phyloP scores from a whole-genome alignment of 2,797 vertebrate genomes.

The Spea hammondii region DNA sequence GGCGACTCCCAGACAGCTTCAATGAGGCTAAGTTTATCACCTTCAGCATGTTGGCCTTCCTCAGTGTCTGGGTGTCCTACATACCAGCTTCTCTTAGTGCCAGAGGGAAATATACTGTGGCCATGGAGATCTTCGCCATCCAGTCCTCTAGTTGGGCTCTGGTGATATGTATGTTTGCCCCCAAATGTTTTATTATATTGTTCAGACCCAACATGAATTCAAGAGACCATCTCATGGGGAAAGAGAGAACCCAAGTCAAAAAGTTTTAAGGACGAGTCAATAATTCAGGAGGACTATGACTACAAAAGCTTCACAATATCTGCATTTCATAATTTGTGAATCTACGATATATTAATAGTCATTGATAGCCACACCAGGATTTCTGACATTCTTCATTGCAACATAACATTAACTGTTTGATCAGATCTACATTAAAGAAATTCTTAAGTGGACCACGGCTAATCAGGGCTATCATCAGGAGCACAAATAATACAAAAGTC shows the following conservation, averaged over 20 bases:
- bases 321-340: no score
- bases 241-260: not conserved
- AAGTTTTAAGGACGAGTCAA: no score
- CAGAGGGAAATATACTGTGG: slow-evolving; percentile 31
- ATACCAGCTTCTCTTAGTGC: slow-evolving; percentile 41
- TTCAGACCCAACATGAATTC: slow-evolving; percentile 37
- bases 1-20: slow-evolving; percentile 48
- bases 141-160: slow-evolving; percentile 28
- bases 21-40: slow-evolving; percentile 50
- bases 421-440: no score
- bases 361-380: no score
- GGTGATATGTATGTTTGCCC: slow-evolving; percentile 34
- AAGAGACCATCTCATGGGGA: slow-evolving; percentile 19
- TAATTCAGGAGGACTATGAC: no score
- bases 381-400: no score
- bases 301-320: no score
- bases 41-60: slow-evolving; percentile 50
- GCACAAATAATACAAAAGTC: no score
- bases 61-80: slow-evolving; percentile 46
- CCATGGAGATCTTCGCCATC: slow-evolving; percentile 48
- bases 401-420: no score
- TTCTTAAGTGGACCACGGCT: no score
- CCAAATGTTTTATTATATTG: slow-evolving; percentile 41
- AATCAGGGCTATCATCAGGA: no score
- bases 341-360: no score